A percentile compares a stretch with the other conserved stretches of the same genome.
Conservation (phyloP, 2,888 invertebrate species). For the Bedellia somnulentella region DNA sequence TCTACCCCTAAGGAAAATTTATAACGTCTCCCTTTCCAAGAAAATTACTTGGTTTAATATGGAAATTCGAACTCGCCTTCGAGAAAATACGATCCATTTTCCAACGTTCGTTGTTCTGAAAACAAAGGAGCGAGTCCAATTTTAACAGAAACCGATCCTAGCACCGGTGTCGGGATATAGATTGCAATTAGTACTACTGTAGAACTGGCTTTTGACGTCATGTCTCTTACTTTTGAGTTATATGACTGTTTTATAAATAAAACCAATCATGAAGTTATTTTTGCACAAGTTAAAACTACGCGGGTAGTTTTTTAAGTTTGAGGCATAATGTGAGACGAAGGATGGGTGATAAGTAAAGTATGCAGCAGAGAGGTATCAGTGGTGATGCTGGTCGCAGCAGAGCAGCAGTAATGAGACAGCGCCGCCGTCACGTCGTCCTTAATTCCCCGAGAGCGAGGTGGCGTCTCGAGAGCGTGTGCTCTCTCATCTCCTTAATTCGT, state of each 20-base stretch:
- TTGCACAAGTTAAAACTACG: too few species aligned
- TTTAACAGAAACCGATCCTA: constrained; percentile 55
- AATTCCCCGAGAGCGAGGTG: constrained; percentile 46
- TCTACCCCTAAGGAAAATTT: constrained; percentile 60
- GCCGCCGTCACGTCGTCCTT: constrained; percentile 21
- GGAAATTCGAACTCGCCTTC: constrained; percentile 27
- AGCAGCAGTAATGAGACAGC: too few species aligned
- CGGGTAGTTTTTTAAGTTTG: too few species aligned
- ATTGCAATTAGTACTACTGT: constrained; percentile 54
- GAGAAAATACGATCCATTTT: constrained; percentile 25
- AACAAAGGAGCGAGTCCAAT: constrained; percentile 52
- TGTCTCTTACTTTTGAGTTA: too few species aligned
- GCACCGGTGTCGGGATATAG: constrained; percentile 53
- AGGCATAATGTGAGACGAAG: too few species aligned
- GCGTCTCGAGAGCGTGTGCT: constrained; percentile 57
- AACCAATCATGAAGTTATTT: too few species aligned
- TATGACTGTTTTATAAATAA: too few species aligned
- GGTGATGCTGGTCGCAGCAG: too few species aligned
- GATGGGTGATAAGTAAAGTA: too few species aligned
- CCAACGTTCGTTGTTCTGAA: constrained; percentile 17
- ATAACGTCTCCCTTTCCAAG: constrained; percentile 55
- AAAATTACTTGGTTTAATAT: constrained; percentile 28
- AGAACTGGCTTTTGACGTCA: too few species aligned
- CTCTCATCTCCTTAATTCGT: constrained; percentile 62
- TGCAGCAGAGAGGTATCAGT: too few species aligned